Evolutionary conservation across 2,113 vertebrate species (phyloP), one percentile per base, ranked within the genome.

Genomic region (Perca flavescens): DNA sequence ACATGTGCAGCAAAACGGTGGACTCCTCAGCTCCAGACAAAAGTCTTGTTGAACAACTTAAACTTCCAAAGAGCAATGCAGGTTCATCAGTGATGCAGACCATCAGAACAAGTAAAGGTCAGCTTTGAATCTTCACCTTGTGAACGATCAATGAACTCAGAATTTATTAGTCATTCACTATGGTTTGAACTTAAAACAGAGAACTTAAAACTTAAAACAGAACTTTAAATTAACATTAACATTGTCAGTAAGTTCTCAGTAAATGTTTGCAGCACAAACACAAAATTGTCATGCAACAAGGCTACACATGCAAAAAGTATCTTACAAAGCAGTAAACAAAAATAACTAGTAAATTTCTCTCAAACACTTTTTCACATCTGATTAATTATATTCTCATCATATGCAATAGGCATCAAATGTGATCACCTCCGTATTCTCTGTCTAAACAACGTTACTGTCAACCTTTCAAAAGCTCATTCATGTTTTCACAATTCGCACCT

Each of bases 111-210:
- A 62, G 75, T 89, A 91, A 91, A 93, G 91, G 93, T 94, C 91
- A 87, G 62, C 80, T 83, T 78, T 91, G 87, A 88, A 91, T 88
- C 80, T 77, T 86, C 78, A 87, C 43, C 77, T 85, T 53, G 60
- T 72, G 82, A 82, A 81, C 79, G 84, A 91, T 94, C 92, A 88
- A 91, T 94, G 79, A 74, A 89, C 82, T 87, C 86, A n/a, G 86
- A 90, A 90, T 89, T 70, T 76, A 88, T 91, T 81, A 79, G 82
- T 83, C 83, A 74, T 74, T 74, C 75, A 40, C 63, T 57, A 43
- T 4, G 68, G 69, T 85, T 54, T 88, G 77, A 82, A 85, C 75
- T 84, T 78, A 77, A 34, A 34, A 34, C 34, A 34, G 34, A 34
- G 34, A 34, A 34, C 6, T 34, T 34, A 34, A 34, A 81, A 85